Conservation (phyloP, 1,140 invertebrate genomes). For the Eulimnadia texana region DNA sequence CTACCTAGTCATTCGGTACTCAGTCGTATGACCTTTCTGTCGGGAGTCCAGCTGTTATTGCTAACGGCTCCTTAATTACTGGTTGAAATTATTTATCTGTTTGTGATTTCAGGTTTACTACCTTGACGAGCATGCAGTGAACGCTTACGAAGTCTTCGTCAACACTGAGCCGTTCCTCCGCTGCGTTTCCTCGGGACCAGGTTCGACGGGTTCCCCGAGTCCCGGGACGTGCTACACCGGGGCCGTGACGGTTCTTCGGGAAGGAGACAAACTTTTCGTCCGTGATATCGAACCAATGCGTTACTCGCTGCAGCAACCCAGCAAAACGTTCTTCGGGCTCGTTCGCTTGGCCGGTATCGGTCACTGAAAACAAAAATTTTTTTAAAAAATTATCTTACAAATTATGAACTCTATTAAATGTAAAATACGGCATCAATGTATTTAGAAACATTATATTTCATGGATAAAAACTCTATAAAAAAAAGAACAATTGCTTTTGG, state of each 20-base stretch:
- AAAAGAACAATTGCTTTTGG: not conserved
- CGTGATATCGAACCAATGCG: conserved; percentile 48
- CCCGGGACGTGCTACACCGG: conserved; percentile 52
- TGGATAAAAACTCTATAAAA: not conserved
- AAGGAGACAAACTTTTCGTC: conserved; percentile 45
- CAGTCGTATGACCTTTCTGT: no score
- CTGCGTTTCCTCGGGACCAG: conserved; percentile 37
- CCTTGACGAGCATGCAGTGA: conserved; percentile 43
- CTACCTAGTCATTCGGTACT: no score
- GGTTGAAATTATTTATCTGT: no score
- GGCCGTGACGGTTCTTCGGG: conserved; percentile 41
- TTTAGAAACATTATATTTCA: not conserved
- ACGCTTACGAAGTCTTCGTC: conserved; percentile 41
- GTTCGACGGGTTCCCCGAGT: conserved; percentile 26
- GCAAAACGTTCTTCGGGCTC: conserved; percentile 64
- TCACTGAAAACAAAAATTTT: conserved; percentile 11
- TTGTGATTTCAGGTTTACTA: conserved; percentile 49
- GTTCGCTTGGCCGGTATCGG: conserved; percentile 49
- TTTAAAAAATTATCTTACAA: not conserved
- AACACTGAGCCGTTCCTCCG: conserved; percentile 36
- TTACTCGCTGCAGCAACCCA: conserved; percentile 50
- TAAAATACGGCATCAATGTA: not conserved
- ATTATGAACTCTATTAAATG: not conserved
- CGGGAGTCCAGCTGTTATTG: no score
- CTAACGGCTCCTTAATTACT: no score